Evolutionary conservation across 2,113 vertebrate genomes (phyloP).

Genomic region (Puma concolor): DNA sequence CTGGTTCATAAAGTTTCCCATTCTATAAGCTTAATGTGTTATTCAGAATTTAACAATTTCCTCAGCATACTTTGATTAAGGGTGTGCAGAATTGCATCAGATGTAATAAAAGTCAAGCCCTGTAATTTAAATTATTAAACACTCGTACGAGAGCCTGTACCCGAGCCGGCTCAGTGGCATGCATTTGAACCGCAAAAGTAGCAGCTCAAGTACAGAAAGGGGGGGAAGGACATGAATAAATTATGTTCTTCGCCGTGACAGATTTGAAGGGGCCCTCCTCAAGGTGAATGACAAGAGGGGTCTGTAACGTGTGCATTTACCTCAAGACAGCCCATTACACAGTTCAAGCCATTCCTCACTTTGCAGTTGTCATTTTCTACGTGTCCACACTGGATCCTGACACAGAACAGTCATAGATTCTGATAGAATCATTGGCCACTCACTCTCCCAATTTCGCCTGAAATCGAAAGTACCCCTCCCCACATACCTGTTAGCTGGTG

Average conservation of each 20-base stretch:
- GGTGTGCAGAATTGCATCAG: slow-evolving; percentile 28
- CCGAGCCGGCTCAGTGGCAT: not conserved
- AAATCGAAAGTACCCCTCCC: not conserved
- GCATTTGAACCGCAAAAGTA: not conserved
- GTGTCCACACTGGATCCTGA: not conserved
- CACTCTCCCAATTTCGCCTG: not conserved
- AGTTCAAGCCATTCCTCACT: not conserved
- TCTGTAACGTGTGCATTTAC: not conserved
- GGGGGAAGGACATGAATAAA: not conserved
- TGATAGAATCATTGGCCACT: not conserved
- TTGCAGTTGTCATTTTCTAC: not conserved
- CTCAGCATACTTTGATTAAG: slow-evolving; percentile 62
- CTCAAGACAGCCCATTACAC: not conserved
- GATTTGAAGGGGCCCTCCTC: not conserved
- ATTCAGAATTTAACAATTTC: slow-evolving; percentile 38
- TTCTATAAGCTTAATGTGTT: slow-evolving; percentile 6
- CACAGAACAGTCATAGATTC: not conserved
- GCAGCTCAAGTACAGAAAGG: not conserved
- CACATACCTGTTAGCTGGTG: not conserved
- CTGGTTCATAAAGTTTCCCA: slow-evolving; percentile 48
- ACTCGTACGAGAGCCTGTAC: not conserved
- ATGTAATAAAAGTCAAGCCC: slow-evolving; percentile 49
- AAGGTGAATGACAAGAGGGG: not conserved
- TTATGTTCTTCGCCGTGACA: not conserved
- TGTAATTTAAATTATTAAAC: slow-evolving; percentile 64